phyloP scores from a whole-genome alignment of 2,797 vertebrate species.

The Sebastes minor region DNA sequence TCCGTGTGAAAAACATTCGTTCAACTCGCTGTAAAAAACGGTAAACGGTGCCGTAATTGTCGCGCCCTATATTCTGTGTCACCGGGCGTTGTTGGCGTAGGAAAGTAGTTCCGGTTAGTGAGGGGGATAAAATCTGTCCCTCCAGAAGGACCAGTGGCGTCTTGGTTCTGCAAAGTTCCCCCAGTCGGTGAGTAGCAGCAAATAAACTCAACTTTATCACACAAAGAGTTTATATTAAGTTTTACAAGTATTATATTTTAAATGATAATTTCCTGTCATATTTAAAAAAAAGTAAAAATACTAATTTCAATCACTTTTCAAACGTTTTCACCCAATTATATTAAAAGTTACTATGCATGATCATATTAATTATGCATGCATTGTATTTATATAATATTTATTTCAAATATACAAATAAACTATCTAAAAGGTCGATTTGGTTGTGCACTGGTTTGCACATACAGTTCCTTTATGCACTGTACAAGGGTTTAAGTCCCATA shows the following conservation, averaged over 20 bases:
- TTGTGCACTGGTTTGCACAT: background rate
- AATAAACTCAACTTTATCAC: background rate
- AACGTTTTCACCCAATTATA: background rate
- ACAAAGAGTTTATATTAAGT: background rate
- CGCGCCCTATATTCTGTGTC: slow-evolving; percentile 33
- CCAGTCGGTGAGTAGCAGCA: slow-evolving; percentile 71
- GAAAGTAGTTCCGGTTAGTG: slow-evolving; percentile 81
- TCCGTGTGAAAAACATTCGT: background rate
- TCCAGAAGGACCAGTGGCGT: slow-evolving; percentile 4
- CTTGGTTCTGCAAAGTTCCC: slow-evolving; percentile 73
- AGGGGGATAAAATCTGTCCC: slow-evolving; percentile 63
- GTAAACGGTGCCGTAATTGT: background rate
- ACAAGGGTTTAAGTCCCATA: background rate
- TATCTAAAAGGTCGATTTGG: background rate
- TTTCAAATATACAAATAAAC: background rate
- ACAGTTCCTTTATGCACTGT: background rate
- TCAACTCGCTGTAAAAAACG: background rate
- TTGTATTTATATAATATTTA: background rate
- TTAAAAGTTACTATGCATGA: background rate
- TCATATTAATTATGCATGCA: background rate
- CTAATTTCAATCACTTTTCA: background rate
- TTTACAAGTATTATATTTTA: too few relatives aligned
- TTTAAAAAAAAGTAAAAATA: background rate
- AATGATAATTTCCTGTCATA: background rate
- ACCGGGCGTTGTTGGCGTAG: slow-evolving; percentile 8